phyloP scores from a whole-genome alignment of 2,113 vertebrate genomes.

The Haemorhous mexicanus region DNA sequence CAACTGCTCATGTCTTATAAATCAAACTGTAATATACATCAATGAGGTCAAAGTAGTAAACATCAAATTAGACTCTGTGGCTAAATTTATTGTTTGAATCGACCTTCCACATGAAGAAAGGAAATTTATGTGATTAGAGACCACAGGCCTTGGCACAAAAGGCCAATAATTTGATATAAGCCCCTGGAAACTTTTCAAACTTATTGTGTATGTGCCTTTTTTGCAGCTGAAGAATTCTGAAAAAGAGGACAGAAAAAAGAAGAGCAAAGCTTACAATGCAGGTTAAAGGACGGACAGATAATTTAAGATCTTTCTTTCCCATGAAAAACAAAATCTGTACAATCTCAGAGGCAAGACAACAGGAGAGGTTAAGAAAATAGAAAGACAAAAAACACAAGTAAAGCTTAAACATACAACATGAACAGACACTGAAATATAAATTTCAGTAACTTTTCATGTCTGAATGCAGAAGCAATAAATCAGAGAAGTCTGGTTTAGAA shows the following conservation, averaged over 20 bases:
- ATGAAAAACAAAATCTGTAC: neutral
- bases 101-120: neutral
- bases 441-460: neutral
- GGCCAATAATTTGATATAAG: neutral
- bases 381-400: neutral
- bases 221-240: neutral
- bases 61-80: neutral
- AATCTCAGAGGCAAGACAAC: neutral
- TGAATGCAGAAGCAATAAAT: neutral
- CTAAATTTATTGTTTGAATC: neutral
- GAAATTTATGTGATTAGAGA: neutral
- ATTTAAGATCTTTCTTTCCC: neutral
- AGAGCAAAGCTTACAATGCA: neutral
- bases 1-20: neutral
- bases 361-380: neutral
- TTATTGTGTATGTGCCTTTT: neutral
- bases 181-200: neutral
- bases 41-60: neutral
- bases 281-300: neutral
- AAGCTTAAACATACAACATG: neutral
- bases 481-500: neutral
- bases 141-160: neutral
- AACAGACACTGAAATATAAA: neutral
- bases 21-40: neutral
- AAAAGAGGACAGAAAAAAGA: neutral